Evolutionary conservation across 2,888 invertebrate genomes (phyloP).

Genomic region (Drosophila neotestacea): DNA sequence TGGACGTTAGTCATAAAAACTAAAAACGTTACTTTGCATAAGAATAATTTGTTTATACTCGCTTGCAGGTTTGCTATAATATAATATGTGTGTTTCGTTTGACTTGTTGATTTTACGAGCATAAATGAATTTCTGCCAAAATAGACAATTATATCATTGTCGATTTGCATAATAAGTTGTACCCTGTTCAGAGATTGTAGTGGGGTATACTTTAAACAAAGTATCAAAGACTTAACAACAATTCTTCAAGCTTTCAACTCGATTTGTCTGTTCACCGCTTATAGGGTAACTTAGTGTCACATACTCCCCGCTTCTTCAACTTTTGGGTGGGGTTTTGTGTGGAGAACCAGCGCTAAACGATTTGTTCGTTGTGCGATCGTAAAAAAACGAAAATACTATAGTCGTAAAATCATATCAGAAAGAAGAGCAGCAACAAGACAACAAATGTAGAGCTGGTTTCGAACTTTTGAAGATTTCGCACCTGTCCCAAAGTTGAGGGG

Average conservation of each 20-base stretch:
- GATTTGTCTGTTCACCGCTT: background rate
- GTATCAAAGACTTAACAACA: too few species aligned
- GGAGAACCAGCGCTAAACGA: constrained; percentile 65
- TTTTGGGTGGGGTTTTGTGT: constrained; percentile 29
- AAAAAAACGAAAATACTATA: constrained; percentile 62
- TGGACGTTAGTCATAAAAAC: constrained; percentile 43
- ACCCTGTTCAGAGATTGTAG: background rate
- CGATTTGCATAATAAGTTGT: constrained; percentile 64
- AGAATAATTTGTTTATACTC: constrained; percentile 37
- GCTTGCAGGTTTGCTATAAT: constrained; percentile 26
- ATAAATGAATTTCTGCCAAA: constrained; percentile 34
- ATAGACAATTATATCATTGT: constrained; percentile 41
- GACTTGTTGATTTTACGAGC: constrained; percentile 64
- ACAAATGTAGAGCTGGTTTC: constrained; percentile 55
- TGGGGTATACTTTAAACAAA: constrained; percentile 2
- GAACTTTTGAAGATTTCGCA: constrained; percentile 60
- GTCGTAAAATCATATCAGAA: constrained; percentile 71
- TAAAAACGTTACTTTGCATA: constrained; percentile 26
- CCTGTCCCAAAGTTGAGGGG: constrained; percentile 47
- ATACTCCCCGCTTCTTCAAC: background rate
- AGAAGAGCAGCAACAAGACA: constrained; percentile 36
- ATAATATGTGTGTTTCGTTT: constrained; percentile 33
- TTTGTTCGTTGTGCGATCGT: constrained; percentile 72
- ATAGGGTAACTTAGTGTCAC: constrained; percentile 29
- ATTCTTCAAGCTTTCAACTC: background rate